Evolutionary conservation across 2,113 vertebrate genomes (phyloP).

Genomic region (Calidris pygmaea): DNA sequence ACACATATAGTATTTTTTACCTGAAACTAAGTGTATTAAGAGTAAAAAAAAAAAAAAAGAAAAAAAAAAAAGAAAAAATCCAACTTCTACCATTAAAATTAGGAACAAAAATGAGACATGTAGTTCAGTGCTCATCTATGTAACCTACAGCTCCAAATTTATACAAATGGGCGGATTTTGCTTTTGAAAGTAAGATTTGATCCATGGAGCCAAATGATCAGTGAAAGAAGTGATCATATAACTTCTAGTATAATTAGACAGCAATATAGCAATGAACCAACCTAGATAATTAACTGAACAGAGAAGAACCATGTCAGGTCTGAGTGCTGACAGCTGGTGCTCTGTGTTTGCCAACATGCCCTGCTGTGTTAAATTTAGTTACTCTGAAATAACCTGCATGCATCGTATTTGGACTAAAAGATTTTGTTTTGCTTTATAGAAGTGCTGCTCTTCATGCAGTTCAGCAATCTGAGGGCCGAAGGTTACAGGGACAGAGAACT

Average conservation of each 20-base stretch:
- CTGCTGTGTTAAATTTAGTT: constrained; percentile 28
- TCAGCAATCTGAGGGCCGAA: neutral
- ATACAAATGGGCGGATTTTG: neutral
- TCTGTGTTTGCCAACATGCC: constrained; percentile 18
- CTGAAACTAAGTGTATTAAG: neutral
- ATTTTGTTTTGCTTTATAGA: neutral
- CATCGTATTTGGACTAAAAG: neutral
- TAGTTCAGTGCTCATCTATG: neutral
- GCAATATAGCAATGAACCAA: neutral
- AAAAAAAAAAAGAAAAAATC: neutral
- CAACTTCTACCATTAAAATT: neutral
- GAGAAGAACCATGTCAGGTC: neutral
- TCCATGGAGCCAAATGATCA: neutral
- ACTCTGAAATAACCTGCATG: neutral
- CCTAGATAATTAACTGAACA: constrained; percentile 45
- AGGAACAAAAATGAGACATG: neutral
- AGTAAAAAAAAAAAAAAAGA: neutral
- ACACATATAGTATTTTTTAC: neutral
- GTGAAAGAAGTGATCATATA: neutral
- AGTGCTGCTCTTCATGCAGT: neutral
- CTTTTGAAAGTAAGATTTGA: neutral
- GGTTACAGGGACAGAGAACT: neutral
- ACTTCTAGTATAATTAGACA: neutral
- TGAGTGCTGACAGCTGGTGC: constrained; percentile 34
- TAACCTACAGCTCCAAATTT: neutral